phyloP scores from a whole-genome alignment of 2,113 vertebrate genomes.

The Platysteira castanea region DNA sequence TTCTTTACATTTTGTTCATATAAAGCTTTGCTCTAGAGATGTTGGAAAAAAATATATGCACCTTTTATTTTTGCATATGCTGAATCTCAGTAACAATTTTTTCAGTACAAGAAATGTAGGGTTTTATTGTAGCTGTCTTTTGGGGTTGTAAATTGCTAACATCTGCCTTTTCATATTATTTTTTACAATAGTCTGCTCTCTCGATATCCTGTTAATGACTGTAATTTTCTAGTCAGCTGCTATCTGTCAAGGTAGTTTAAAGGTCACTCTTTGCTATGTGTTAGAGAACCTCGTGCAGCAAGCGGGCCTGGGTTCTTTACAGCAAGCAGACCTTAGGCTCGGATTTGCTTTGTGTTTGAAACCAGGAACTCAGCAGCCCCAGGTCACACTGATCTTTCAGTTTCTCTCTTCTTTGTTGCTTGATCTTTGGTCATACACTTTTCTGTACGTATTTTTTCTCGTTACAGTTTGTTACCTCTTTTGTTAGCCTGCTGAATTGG shows the following conservation, averaged over 20 bases:
- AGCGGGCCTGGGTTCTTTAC: constrained; percentile 36
- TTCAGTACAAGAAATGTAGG: constrained; percentile 53
- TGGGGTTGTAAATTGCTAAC: constrained; percentile 75
- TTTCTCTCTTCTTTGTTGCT: background rate
- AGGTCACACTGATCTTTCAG: background rate
- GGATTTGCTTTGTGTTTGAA: constrained; percentile 37
- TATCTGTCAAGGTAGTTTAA: constrained; percentile 81
- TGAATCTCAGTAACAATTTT: constrained; percentile 32
- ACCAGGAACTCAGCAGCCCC: background rate
- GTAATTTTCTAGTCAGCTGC: constrained; percentile 80
- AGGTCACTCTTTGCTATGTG: constrained; percentile 70
- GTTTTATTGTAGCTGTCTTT: constrained; percentile 71
- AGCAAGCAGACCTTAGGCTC: constrained; percentile 17
- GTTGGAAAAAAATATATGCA: background rate
- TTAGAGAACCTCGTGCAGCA: constrained; percentile 41
- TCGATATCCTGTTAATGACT: constrained; percentile 75
- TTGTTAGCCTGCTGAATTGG: background rate
- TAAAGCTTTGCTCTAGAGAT: background rate
- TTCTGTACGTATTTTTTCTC: background rate
- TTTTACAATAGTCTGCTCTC: constrained; percentile 74
- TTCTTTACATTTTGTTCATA: background rate
- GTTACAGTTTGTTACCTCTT: background rate
- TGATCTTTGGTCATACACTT: background rate
- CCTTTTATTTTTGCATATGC: background rate
- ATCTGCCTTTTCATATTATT: constrained; percentile 75